These are phyloP conservation scores for Rambutsinella grinnellia DNA, from an alignment of 2,888 invertebrate species.

Conservation along the genomic window DNA sequence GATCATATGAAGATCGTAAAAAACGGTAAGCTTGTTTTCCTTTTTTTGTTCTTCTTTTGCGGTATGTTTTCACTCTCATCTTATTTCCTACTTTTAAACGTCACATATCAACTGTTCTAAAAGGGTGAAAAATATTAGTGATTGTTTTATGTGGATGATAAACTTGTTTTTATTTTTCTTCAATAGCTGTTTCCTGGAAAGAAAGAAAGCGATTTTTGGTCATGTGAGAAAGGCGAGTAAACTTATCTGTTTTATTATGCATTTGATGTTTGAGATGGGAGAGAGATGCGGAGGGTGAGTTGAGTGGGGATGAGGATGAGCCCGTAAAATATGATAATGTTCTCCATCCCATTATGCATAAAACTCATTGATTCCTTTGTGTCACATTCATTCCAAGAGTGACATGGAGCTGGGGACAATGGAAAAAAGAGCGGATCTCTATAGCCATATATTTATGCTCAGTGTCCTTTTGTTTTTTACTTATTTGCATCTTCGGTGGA, in stretches of 20 bases:
- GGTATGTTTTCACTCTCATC: slow-evolving; percentile 46
- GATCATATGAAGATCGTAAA: slow-evolving; percentile 52
- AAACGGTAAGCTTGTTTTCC: too few relatives aligned
- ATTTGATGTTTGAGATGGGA: too few relatives aligned
- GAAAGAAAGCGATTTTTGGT: too few relatives aligned
- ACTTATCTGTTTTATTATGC: too few relatives aligned
- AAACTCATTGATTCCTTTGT: slow-evolving; percentile 49
- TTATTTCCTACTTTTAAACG: too few relatives aligned
- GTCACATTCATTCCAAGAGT: slow-evolving; percentile 35
- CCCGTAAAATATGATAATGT: slow-evolving; percentile 8
- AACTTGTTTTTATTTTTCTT: too few relatives aligned
- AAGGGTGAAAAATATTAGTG: too few relatives aligned
- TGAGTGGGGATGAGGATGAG: background rate
- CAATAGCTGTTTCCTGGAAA: too few relatives aligned
- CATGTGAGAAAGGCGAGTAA: too few relatives aligned
- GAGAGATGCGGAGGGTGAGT: background rate
- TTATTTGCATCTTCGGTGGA: background rate
- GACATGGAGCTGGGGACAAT: slow-evolving; percentile 16
- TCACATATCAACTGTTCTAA: too few relatives aligned
- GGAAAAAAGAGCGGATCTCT: background rate
- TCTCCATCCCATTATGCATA: slow-evolving; percentile 10
- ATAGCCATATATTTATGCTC: background rate
- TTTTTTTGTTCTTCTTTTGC: slow-evolving; percentile 42
- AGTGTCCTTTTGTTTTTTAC: background rate
- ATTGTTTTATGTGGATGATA: background rate